phyloP scores from a whole-genome alignment of 2,888 invertebrate genomes.

The Ophonus ardosiacus region DNA sequence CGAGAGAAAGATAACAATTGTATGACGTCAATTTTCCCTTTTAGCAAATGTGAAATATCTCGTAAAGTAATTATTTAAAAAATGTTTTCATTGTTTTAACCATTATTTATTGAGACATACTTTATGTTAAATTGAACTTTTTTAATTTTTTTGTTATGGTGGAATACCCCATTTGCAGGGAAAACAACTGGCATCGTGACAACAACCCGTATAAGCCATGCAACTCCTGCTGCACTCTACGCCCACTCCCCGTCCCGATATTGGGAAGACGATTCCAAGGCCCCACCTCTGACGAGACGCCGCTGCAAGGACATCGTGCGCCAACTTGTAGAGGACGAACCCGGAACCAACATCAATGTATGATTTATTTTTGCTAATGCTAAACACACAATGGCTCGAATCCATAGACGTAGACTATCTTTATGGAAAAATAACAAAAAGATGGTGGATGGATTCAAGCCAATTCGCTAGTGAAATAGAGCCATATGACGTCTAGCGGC shows the following conservation, averaged over 20 bases:
- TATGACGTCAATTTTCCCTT: no score
- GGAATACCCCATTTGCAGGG: conserved; percentile 44
- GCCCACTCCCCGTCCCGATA: conserved; percentile 68
- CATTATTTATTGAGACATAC: no score
- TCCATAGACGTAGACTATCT: neutral
- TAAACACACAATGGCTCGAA: no score
- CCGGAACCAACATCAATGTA: conserved; percentile 81
- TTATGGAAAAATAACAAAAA: neutral
- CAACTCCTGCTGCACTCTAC: conserved; percentile 67
- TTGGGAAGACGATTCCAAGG: conserved; percentile 74
- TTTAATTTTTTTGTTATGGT: no score
- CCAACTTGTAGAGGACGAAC: conserved; percentile 80
- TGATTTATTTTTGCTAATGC: conserved; percentile 1
- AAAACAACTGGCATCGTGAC: conserved; percentile 79
- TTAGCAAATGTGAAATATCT: no score
- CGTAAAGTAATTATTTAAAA: no score
- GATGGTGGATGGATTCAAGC: no score
- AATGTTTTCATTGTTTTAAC: no score
- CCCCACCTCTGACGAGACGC: conserved; percentile 70
- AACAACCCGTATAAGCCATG: conserved; percentile 81
- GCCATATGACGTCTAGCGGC: no score
- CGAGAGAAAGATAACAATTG: no score
- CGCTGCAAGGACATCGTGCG: conserved; percentile 80
- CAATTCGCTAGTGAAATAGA: no score
- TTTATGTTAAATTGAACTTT: no score